Conservation (phyloP, 2,797 vertebrate species). For the Clarias platycephalus region DNA sequence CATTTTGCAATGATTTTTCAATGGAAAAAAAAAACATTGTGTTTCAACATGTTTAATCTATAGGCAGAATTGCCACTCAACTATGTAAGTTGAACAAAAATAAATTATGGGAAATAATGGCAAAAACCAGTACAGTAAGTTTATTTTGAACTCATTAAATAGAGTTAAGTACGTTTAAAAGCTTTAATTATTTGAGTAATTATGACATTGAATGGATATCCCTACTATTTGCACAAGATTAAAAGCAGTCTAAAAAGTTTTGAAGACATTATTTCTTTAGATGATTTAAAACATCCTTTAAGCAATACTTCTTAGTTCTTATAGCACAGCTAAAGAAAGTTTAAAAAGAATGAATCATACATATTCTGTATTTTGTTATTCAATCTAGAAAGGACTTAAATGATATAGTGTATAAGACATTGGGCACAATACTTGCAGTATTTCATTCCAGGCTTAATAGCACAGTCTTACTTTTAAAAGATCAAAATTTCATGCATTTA, state of each 20-base stretch:
- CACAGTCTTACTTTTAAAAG: conserved; percentile 41
- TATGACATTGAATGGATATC: not conserved
- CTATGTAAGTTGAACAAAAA: too few relatives aligned
- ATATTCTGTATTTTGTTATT: not conserved
- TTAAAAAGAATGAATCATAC: not conserved
- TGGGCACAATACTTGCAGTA: not conserved
- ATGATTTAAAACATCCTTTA: conserved; percentile 6
- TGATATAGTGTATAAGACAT: not conserved
- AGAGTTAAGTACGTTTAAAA: too few relatives aligned
- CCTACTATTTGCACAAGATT: conserved; percentile 18
- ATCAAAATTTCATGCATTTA: conserved; percentile 39
- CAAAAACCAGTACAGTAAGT: too few relatives aligned
- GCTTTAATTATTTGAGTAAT: too few relatives aligned
- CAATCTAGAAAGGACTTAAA: not conserved
- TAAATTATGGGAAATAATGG: too few relatives aligned
- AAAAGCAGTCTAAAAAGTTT: not conserved
- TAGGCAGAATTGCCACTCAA: too few relatives aligned
- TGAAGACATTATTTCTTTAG: not conserved
- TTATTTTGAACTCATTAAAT: too few relatives aligned
- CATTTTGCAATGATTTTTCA: not conserved
- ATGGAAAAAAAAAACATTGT: not conserved
- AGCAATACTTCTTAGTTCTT: not conserved
- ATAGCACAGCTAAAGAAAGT: not conserved
- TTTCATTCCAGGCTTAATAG: not conserved
- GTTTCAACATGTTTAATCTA: not conserved